These are phyloP conservation scores for Plemyria rubiginata DNA, from an alignment of 2,888 invertebrate species.

Conservation along the genomic window DNA sequence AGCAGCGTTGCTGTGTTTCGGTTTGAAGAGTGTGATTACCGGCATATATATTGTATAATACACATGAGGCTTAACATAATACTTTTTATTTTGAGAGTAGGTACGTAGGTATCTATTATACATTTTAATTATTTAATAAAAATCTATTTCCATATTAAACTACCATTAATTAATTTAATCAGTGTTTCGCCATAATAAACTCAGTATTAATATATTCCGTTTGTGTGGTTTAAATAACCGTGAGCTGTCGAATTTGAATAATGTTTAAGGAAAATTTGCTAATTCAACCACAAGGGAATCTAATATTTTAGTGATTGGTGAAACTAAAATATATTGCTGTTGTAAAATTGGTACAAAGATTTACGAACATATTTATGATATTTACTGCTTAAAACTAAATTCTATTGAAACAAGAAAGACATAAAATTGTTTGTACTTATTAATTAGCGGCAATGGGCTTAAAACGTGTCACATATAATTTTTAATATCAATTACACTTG, in stretches of 20 bases:
- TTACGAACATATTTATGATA: slow-evolving; percentile 13
- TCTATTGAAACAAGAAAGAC: not conserved
- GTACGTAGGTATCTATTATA: not conserved
- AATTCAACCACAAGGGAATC: slow-evolving; percentile 22
- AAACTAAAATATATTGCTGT: slow-evolving; percentile 22
- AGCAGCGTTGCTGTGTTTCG: too few relatives aligned
- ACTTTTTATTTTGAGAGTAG: too few relatives aligned
- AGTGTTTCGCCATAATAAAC: not conserved
- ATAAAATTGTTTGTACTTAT: too few relatives aligned
- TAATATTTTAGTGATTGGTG: slow-evolving; percentile 20
- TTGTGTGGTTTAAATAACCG: slow-evolving; percentile 12
- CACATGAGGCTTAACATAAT: too few relatives aligned
- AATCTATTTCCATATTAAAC: not conserved
- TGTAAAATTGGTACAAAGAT: slow-evolving; percentile 16
- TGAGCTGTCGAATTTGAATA: slow-evolving; percentile 25
- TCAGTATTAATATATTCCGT: slow-evolving; percentile 13
- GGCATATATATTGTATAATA: too few relatives aligned
- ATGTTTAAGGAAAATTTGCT: slow-evolving; percentile 25
- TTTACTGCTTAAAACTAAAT: not conserved
- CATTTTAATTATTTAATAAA: not conserved
- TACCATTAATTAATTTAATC: slow-evolving; percentile 14
- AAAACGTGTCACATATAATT: too few relatives aligned
- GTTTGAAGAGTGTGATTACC: too few relatives aligned
- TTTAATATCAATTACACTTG: too few relatives aligned
- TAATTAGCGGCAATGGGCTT: too few relatives aligned